Conservation (phyloP, 2,113 vertebrate genomes). For the Mionectes macconnelli region DNA sequence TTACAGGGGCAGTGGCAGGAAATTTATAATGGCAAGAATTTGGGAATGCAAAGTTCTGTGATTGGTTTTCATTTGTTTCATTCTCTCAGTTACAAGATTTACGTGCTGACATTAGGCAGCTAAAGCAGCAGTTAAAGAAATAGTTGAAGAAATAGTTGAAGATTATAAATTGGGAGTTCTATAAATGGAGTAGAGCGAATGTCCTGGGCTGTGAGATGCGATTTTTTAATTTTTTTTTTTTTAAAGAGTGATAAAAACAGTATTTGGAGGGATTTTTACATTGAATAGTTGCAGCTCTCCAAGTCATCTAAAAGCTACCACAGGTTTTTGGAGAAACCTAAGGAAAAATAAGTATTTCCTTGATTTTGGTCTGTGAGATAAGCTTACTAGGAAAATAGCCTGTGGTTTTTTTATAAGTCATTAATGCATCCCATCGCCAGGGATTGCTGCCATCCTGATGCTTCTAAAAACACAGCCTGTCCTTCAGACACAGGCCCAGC, state of each 20-base stretch:
- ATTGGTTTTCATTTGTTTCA: constrained; percentile 41
- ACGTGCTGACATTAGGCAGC: neutral
- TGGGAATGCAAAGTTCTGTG: neutral
- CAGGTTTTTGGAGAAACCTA: neutral
- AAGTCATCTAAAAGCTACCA: neutral
- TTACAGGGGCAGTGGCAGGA: neutral
- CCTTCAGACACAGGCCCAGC: neutral
- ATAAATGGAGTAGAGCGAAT: neutral
- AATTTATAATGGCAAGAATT: constrained; percentile 7
- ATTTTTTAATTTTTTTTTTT: neutral
- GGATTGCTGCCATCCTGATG: neutral
- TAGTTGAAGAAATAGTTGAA: neutral
- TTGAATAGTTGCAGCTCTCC: neutral
- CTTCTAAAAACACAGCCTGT: neutral
- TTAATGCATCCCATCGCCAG: neutral
- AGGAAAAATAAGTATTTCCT: neutral
- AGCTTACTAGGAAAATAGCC: neutral
- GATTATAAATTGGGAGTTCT: neutral
- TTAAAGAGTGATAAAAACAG: neutral
- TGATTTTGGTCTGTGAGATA: neutral
- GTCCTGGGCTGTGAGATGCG: neutral
- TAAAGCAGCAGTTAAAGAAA: constrained; percentile 1
- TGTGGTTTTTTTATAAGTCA: neutral
- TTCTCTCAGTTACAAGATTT: constrained; percentile 21
- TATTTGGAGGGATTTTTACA: neutral